Evolutionary conservation across 2,888 invertebrate genomes (phyloP).

Genomic region (Chloroclystis v-ata): DNA sequence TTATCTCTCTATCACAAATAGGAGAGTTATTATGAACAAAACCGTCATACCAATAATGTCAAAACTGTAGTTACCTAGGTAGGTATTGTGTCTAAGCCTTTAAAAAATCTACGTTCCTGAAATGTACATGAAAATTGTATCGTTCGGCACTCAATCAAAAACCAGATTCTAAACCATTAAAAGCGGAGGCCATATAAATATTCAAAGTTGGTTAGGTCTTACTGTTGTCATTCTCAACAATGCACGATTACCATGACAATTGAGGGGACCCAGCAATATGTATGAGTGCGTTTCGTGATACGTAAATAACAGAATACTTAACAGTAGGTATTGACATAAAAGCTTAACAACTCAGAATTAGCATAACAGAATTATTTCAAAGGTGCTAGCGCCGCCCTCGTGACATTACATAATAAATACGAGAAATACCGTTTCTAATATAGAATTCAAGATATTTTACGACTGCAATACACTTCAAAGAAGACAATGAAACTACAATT

Average conservation of each 20-base stretch:
- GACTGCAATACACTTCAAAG: too few species aligned
- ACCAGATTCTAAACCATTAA: background rate
- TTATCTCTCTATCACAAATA: too few species aligned
- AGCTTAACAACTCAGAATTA: slow-evolving; percentile 2
- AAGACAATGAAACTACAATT: too few species aligned
- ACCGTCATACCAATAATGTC: too few species aligned
- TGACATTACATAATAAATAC: slow-evolving; percentile 4
- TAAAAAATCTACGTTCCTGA: too few species aligned
- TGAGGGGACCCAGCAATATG: slow-evolving; percentile 15
- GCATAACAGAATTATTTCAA: slow-evolving; percentile 18
- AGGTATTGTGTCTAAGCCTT: too few species aligned
- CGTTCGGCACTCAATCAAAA: too few species aligned
- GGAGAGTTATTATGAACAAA: too few species aligned
- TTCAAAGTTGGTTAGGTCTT: background rate
- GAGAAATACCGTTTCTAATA: background rate
- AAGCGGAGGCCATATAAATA: background rate
- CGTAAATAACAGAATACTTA: background rate
- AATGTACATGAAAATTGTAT: too few species aligned
- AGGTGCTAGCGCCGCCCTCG: slow-evolving; percentile 5
- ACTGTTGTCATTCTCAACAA: slow-evolving; percentile 28
- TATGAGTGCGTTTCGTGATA: background rate
- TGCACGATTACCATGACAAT: slow-evolving; percentile 42
- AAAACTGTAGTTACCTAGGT: too few species aligned
- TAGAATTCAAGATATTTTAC: too few species aligned
- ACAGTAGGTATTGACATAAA: slow-evolving; percentile 29